phyloP scores from a whole-genome alignment of 64 coral and sea anemone species.

The Stylophora pistillata region DNA sequence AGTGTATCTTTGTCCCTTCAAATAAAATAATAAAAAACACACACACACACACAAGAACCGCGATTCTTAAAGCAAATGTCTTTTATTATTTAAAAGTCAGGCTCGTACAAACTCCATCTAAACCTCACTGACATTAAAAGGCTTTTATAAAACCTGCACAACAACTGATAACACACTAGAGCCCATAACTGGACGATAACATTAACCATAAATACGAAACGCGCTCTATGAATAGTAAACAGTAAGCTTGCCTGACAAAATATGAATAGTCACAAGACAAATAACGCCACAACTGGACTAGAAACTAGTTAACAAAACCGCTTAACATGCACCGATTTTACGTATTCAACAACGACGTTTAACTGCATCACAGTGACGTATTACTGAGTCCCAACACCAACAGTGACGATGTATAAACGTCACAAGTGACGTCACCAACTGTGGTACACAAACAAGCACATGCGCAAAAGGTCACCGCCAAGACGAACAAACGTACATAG shows the following conservation, averaged over 20 bases:
- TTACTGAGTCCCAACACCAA: conserved; percentile 52
- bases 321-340: conserved; percentile 35
- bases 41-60: background rate
- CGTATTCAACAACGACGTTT: conserved; percentile 14
- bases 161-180: conserved; percentile 35
- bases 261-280: conserved; percentile 27
- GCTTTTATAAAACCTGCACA: conserved; percentile 38
- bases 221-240: conserved; percentile 46
- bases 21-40: background rate
- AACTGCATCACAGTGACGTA: conserved; percentile 34
- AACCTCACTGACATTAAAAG: background rate
- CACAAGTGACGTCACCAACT: conserved; percentile 59
- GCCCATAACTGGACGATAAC: conserved; percentile 7
- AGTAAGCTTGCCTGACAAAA: conserved; percentile 43
- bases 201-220: conserved; percentile 33
- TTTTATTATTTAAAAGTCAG: conserved; percentile 32
- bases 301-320: conserved; percentile 24
- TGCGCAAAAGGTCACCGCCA: conserved; percentile 53
- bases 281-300: conserved; percentile 18
- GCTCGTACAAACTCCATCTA: background rate
- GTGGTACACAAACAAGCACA: conserved; percentile 55
- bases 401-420: conserved; percentile 26
- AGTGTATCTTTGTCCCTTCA: background rate
- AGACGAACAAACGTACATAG: conserved; percentile 45
- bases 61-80: background rate